Base-by-base conservation (phyloP, 2,888 invertebrate genomes). In the Linhomoeus sp. region DNA sequence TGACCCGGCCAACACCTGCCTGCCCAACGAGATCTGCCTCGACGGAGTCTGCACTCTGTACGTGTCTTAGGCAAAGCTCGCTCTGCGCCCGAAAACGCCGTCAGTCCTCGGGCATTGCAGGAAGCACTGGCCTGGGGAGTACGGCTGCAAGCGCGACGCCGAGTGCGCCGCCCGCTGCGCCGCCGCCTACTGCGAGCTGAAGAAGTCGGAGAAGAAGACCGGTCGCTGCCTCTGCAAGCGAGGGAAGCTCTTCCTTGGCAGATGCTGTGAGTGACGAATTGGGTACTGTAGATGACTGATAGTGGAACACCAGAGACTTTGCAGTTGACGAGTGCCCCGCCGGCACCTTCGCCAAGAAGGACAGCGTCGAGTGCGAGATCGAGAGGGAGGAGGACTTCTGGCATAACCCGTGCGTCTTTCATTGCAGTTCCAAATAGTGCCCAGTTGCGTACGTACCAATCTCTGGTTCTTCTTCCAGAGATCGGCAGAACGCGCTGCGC, bases 101-200 rank as follows among this genome's bases (percentile, higher is more conserved):
- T 45, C n/a, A n/a, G 19, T 24, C 1, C 26, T 42, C 29, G 5
- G 2, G 17, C 15, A 7, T 52, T 54, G 41, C 39, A 60, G 59
- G 51, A 58, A 58, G 36, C 47, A 59, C 1, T 61, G 59, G 59
- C 61, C 61, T 2, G 61, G 61, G 25, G 61, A 61, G 47, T 61
- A 61, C 45, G 61, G 61, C 12, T 61, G 61, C 43, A 46, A 51
- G 36, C 49, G 53, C 9, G 58, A 61, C 45, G 43, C 45, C 3
- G 59, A 61, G 48, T 61, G 61, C 49, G 47, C 52, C 15, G 49
- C 58, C 1, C 53, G 61, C 20, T 61, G 61, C 44, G 52, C 55
- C 19, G 57, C 56, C 39, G 57, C 59, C 2, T 59, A 58, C 43
- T 61, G 61, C 49, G 58, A 59, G 41, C 54, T 15, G 47, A 45